Evolutionary conservation across 2,797 vertebrate genomes (phyloP).

Genomic region (Poeciliopsis infans): DNA sequence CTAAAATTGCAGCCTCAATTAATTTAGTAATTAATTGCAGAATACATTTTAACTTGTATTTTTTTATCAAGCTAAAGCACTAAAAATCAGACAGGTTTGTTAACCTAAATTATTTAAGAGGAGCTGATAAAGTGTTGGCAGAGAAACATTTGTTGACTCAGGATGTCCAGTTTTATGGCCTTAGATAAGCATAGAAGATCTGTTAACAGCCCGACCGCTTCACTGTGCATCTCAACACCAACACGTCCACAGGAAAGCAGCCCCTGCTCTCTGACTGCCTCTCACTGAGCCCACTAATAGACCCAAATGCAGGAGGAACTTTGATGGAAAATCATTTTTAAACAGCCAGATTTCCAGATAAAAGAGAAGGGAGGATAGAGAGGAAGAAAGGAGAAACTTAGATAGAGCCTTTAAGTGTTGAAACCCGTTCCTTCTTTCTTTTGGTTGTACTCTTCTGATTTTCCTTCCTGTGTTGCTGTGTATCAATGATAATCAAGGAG

Average conservation of each 20-base stretch:
- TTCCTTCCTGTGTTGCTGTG: constrained; percentile 59
- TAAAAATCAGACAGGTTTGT: background rate
- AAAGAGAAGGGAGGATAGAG: constrained; percentile 26
- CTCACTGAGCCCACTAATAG: constrained; percentile 36
- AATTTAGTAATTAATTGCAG: background rate
- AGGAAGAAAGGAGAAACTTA: constrained; percentile 36
- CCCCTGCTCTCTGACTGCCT: constrained; percentile 50
- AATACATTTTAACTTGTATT: background rate
- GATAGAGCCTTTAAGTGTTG: constrained; percentile 55
- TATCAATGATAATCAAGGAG: constrained; percentile 51
- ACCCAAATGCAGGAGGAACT: constrained; percentile 32
- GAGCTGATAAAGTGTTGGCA: constrained; percentile 15
- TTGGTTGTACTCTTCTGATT: constrained; percentile 56
- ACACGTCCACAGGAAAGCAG: constrained; percentile 26
- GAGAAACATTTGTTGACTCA: constrained; percentile 33
- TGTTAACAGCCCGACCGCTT: constrained; percentile 56
- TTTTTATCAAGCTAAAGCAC: background rate
- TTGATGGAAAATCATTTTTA: constrained; percentile 37
- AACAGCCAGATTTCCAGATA: constrained; percentile 50
- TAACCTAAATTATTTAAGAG: constrained; percentile 5
- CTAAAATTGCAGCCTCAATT: background rate
- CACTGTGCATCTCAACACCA: constrained; percentile 64
- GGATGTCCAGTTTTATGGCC: constrained; percentile 38
- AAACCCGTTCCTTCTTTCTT: constrained; percentile 54
- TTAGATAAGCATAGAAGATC: constrained; percentile 34